Evolutionary conservation across 2,888 invertebrate genomes (phyloP), one percentile per base, ranked within the genome.

Genomic region (Hemistola chrysoprasaria): DNA sequence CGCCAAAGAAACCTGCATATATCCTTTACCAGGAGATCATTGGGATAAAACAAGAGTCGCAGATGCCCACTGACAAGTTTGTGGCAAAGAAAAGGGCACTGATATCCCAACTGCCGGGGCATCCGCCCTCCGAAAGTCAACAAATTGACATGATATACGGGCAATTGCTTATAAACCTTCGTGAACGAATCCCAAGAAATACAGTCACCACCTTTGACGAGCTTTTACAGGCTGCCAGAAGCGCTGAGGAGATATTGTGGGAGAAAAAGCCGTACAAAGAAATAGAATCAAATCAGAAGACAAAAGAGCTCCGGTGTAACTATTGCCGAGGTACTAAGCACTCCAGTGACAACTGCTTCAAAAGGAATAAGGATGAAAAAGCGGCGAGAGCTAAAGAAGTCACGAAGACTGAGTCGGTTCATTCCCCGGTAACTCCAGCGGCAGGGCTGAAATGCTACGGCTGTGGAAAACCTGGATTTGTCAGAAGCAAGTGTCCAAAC

Each of bases 131-230:
- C 7, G 54, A 55, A n/a, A 8, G 6, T 6, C 40, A 49, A 8
- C 54, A 55, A n/a, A 22, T 55, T 22, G 55, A 55, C 11, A 51
- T 55, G 41, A 32, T 55, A 25, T 49, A 46, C 16, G 55, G 27
- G 1, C 27, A 27, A 10, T 2, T 27, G 6, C 11, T 1, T 6
- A 11, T 11, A 6, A 10, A 27, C 2, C 11, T 27, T n/a, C 27
- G 27, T n/a, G 11, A 3, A 1, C 11, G 11, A 4, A 7, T 27
- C 1, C 1, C 27, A n/a, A 11, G 30, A 6, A 25, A 38, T 8
- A 9, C 26, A 0, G 30, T 31, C 0, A 11, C n/a, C 1, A 38
- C 11, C 1, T 31, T 26, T 11, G 31, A 30, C 22, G 26, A 22
- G 3, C 9, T 37, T 9, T 6, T 37, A 2, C 29, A 24, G 8